Conservation (phyloP, 2,113 vertebrate genomes). For the Chionomys nivalis region DNA sequence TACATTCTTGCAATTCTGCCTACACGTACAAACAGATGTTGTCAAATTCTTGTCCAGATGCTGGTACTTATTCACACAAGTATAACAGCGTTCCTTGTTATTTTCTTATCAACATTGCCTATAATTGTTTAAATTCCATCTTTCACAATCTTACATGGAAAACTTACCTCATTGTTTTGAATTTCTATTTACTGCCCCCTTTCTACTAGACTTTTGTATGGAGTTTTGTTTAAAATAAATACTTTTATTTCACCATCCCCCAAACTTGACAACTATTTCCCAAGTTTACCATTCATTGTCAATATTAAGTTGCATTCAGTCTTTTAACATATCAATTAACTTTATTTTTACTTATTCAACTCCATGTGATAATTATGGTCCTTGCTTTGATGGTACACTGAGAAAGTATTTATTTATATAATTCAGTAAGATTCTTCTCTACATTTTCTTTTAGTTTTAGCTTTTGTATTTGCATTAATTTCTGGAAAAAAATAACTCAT, state of each 20-base stretch:
- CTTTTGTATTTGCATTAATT: neutral
- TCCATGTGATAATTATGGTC: neutral
- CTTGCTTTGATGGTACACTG: neutral
- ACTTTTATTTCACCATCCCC: neutral
- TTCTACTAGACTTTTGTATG: neutral
- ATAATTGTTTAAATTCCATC: neutral
- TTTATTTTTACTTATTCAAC: neutral
- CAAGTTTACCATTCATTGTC: neutral
- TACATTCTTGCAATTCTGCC: neutral
- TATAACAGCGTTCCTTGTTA: neutral
- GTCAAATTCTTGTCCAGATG: neutral
- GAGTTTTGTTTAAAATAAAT: neutral
- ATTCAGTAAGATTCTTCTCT: neutral
- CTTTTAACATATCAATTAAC: neutral
- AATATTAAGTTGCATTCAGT: neutral
- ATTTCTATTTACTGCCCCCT: neutral
- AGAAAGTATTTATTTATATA: slow-evolving; percentile 1
- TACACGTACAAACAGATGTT: neutral
- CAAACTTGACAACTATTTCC: neutral
- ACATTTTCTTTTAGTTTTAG: neutral
- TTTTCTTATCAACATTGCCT: neutral
- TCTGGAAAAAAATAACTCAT: neutral
- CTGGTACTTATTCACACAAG: neutral
- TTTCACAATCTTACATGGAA: neutral
- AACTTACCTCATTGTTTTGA: neutral